Conservation (phyloP, 2,797 vertebrate species). For the Leptatherina wallacei region DNA sequence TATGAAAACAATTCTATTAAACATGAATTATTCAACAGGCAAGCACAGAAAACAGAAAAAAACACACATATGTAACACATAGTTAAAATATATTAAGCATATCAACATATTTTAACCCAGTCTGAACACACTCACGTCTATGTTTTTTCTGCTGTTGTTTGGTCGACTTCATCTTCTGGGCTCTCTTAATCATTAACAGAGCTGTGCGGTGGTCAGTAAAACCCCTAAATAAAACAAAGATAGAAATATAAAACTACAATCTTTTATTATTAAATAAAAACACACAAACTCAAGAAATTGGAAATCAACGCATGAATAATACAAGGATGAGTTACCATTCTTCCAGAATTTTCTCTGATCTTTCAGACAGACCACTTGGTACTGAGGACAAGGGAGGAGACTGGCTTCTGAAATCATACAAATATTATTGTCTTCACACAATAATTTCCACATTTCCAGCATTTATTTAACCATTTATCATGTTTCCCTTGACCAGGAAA, state of each 20-base stretch:
- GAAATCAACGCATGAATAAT: neutral
- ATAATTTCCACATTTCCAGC: too few species aligned
- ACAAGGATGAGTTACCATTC: constrained; percentile 87
- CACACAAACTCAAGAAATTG: neutral
- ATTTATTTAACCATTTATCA: too few species aligned
- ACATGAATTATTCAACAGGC: constrained; percentile 5
- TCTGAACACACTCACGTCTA: constrained; percentile 76
- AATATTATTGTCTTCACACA: neutral
- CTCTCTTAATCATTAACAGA: constrained; percentile 91
- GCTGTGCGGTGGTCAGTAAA: constrained; percentile 89
- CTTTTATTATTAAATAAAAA: neutral
- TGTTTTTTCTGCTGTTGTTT: constrained; percentile 78
- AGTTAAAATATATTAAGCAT: too few species aligned
- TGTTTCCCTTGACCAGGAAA: too few species aligned
- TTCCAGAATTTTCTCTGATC: constrained; percentile 89
- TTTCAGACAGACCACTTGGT: constrained; percentile 75
- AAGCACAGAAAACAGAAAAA: neutral
- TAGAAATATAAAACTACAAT: constrained; percentile 1
- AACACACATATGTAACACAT: neutral
- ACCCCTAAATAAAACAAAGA: constrained; percentile 82
- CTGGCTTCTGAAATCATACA: constrained; percentile 62
- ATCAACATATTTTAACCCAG: too few species aligned
- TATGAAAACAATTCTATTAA: neutral
- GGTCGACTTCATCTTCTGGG: constrained; percentile 90
- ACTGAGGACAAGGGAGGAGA: constrained; percentile 64